Evolutionary conservation across 1,140 invertebrate genomes (phyloP), one percentile per base, ranked within the genome.

Genomic region (Solenopsis fugax): DNA sequence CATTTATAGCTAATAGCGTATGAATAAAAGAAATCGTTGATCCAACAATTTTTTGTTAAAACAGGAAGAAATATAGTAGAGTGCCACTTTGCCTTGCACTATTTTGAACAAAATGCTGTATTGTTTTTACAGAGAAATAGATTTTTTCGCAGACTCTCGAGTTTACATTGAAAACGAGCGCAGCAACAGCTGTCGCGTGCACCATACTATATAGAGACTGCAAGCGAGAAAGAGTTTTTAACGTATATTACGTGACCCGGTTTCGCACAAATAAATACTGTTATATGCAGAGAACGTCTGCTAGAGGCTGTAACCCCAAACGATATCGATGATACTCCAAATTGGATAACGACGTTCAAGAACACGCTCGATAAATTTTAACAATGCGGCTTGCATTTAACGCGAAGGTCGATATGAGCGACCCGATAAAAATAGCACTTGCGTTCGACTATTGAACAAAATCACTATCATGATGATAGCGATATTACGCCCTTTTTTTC

Each of bases 81-180:
- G 69, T 21, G 41, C 29, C n/a, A 60, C 54, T 50, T 60, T 48
- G 4, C 18, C 3, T 84, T 7, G 24, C 7, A 45, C 24, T 50
- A 58, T 84, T 84, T 84, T 62, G 52, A 72, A 29, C 41, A 13
- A 71, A 75, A 41, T 37, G 54, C 29, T 60, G 13, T 48, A 73
- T 73, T 84, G 80, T 84, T 84, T 80, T 84, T 84, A 48, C 9
- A 73, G n/a, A 37, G 56, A 62, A 75, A 84, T 84, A 75, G 80
- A 75, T 84, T 84, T 73, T 84, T 62, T n/a, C 69, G 29, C 16
- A 10, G 29, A 60, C 41, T 48, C 24, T 48, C 54, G 69, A 84
- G 69, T 84, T 75, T 84, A 75, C 54, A 73, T 7, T 60, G 54
- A 48, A 84, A 60, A 73, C 69, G 69, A 62, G 2, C 37, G 4